These are phyloP conservation scores for Limosa lapponica DNA, from an alignment of 2,797 vertebrate genomes.

Conservation along the genomic window DNA sequence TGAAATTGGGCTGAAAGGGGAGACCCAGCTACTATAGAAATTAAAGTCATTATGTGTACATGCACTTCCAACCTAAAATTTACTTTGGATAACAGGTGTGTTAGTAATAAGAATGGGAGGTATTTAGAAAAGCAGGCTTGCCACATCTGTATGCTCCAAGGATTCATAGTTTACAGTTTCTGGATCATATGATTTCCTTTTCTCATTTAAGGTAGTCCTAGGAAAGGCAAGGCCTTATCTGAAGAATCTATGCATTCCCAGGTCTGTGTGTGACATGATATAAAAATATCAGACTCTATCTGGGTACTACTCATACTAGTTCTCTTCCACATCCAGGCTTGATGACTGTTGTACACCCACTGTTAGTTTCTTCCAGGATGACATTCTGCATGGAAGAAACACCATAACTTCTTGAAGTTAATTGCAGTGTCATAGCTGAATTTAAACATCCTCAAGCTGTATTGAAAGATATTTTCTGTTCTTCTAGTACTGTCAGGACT, in stretches of 20 bases:
- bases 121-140: background rate
- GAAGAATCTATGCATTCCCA: background rate
- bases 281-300: background rate
- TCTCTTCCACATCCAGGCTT: background rate
- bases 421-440: background rate
- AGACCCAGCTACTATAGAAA: background rate
- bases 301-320: background rate
- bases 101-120: background rate
- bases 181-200: background rate
- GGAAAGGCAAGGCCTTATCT: background rate
- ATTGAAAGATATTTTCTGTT: background rate
- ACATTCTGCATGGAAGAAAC: accelerated
- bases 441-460: background rate
- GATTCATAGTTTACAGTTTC: background rate
- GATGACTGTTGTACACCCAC: background rate
- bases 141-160: accelerated
- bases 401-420: background rate
- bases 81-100: background rate
- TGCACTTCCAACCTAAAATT: background rate
- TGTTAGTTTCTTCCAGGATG: background rate
- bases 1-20: background rate
- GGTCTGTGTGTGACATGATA: background rate
- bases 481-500: background rate
- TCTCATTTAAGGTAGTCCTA: background rate
- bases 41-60: background rate